A percentile compares a stretch with the other conserved stretches of the same genome.
Evolutionary conservation across 1,140 invertebrate genomes (phyloP).

Genomic region (Ylistrum balloti): DNA sequence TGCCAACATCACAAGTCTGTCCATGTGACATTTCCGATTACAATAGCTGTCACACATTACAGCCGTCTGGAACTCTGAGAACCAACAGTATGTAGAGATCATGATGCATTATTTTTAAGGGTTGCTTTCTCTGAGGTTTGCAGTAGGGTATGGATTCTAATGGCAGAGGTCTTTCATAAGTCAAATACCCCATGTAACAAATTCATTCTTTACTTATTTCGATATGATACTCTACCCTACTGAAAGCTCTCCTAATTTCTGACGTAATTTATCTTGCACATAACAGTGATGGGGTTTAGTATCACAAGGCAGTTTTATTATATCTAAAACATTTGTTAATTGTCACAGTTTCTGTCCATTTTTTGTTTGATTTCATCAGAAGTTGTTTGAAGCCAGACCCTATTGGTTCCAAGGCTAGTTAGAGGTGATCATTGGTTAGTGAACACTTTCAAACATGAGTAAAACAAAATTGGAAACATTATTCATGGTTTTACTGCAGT

Average conservation of each 20-base stretch:
- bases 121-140: background rate
- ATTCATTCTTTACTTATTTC: background rate
- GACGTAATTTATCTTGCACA: too few relatives aligned
- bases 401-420: too few relatives aligned
- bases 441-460: too few relatives aligned
- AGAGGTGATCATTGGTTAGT: too few relatives aligned
- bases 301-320: too few relatives aligned
- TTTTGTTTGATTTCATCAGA: background rate
- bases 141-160: background rate
- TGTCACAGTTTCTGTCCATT: background rate
- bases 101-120: background rate
- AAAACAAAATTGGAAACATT: too few relatives aligned
- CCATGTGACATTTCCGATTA: background rate
- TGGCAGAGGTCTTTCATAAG: background rate
- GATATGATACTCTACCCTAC: background rate
- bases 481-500: too few relatives aligned
- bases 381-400: too few relatives aligned
- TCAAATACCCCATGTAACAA: background rate
- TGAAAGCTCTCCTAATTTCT: too few relatives aligned
- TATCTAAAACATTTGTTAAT: too few relatives aligned
- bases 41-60: background rate
- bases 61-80: background rate
- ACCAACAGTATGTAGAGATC: background rate
- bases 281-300: too few relatives aligned
- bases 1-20: background rate